A percentile compares a stretch with the other conserved stretches of the same genome.
phyloP scores from a whole-genome alignment of 1,140 invertebrate species.

The Listronotus oregonensis region DNA sequence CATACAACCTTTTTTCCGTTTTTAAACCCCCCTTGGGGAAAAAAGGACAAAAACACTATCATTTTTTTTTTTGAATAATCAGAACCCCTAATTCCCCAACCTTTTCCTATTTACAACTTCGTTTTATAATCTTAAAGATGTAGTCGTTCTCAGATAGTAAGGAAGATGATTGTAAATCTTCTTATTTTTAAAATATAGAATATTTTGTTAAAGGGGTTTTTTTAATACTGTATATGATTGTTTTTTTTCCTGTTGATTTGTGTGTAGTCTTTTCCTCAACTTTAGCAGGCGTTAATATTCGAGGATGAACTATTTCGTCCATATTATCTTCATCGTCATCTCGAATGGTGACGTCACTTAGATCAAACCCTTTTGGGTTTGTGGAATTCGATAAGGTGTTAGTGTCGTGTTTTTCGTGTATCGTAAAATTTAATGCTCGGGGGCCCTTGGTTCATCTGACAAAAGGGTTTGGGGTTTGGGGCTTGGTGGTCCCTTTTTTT shows the following conservation, averaged over 20 bases:
- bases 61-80: too few relatives aligned
- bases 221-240: too few relatives aligned
- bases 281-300: conserved; percentile 50
- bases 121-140: too few relatives aligned
- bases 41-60: too few relatives aligned
- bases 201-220: too few relatives aligned
- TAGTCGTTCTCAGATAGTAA: too few relatives aligned
- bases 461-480: conserved; percentile 10
- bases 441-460: conserved; percentile 45
- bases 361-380: conserved; percentile 49
- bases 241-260: conserved; percentile 24
- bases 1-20: too few relatives aligned
- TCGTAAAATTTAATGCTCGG: conserved; percentile 49
- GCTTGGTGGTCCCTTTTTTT: conserved; percentile 10
- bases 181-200: too few relatives aligned
- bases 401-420: conserved; percentile 33
- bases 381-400: conserved; percentile 39
- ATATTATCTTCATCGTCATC: conserved; percentile 64
- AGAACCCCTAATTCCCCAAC: too few relatives aligned
- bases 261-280: conserved; percentile 4
- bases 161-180: too few relatives aligned
- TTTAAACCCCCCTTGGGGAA: too few relatives aligned
- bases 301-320: conserved; percentile 50
- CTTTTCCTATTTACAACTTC: too few relatives aligned
- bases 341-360: conserved; percentile 72